Evolutionary conservation across 2,113 vertebrate species (phyloP), one percentile per base, ranked within the genome.

Genomic region (Parus major): DNA sequence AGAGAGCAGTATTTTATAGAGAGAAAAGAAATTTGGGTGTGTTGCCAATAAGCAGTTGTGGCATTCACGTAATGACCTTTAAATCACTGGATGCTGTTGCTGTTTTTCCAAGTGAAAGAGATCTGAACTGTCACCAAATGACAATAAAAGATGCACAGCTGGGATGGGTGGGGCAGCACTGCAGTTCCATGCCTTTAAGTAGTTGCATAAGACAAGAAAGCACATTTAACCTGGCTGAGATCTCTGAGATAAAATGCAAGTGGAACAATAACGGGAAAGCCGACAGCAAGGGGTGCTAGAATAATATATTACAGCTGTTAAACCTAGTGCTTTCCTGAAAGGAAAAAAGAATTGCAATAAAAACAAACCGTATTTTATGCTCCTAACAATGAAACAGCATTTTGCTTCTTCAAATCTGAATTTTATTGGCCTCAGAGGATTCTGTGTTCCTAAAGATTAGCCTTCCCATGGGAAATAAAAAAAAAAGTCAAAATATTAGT

Each of bases 211-310:
- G 97, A 96, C 66, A 93, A 97, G 93, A 92, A 92, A 93, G 61
- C 28, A 91, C 71, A 92, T 84, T 97, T 82, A 95, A 92, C 94
- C 94, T 93, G 94, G 88, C 84, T 83, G 83, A 96, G 97, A 96
- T 97, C 72, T 59, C 17, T 0, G 78, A 83, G 98, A 98, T 98
- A 97, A 96, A 95, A 97, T 81, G 75, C 92, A 47, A 81, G 55
- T 85, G 89, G 96, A 98, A 99, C 98, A 99, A 98, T 98, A 97
- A 90, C 84, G 98, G 98, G 98, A 98, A 98, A 98, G 95, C 93
- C 77, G 14, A 97, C 96, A 96, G 95, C 90, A 96, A 97, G 96
- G 95, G 97, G 97, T 92, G 86, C 96, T 78, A 87, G 93, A 96
- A 96, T 97, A 97, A 98, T 97, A 97, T 97, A 97, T 82, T 93